phyloP scores from a whole-genome alignment of 2,113 vertebrate genomes.

The Rhea americana region DNA sequence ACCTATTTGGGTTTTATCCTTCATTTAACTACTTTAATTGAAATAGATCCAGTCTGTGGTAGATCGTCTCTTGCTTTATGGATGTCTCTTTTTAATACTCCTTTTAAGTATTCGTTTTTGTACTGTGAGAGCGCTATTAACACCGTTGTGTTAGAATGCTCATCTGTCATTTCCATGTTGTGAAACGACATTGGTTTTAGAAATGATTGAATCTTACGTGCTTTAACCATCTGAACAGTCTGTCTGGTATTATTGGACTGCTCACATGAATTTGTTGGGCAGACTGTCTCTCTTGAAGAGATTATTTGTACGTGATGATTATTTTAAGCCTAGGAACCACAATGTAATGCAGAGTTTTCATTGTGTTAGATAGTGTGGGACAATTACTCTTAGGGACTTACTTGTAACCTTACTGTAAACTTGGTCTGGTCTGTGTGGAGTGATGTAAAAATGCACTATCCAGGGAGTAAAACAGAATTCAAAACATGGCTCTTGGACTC shows the following conservation, averaged over 20 bases:
- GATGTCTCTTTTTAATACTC: not conserved
- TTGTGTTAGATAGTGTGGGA: fast-evolving
- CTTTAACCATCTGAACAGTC: not conserved
- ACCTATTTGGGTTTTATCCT: not conserved
- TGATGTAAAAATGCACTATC: not conserved
- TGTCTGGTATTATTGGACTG: not conserved
- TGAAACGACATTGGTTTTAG: slow-evolving; percentile 30
- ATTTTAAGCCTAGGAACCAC: not conserved
- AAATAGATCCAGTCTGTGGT: not conserved
- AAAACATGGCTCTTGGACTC: fast-evolving
- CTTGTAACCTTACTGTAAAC: not conserved
- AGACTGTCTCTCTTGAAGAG: not conserved
- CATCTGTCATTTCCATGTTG: slow-evolving; percentile 10
- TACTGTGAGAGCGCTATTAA: not conserved
- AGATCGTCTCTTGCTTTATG: not conserved
- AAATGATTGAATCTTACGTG: slow-evolving; percentile 8
- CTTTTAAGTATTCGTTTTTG: not conserved
- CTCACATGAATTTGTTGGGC: not conserved
- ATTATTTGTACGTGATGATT: not conserved
- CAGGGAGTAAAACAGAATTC: not conserved
- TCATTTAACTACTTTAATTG: slow-evolving; percentile 20
- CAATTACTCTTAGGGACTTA: not conserved
- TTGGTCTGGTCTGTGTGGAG: not conserved
- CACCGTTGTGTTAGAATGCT: not conserved
- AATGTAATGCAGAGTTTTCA: not conserved